A percentile compares a stretch with the other conserved stretches of the same genome.
These are phyloP conservation scores for Emmelina monodactyla DNA, from an alignment of 2,888 invertebrate species.

Conservation along the genomic window DNA sequence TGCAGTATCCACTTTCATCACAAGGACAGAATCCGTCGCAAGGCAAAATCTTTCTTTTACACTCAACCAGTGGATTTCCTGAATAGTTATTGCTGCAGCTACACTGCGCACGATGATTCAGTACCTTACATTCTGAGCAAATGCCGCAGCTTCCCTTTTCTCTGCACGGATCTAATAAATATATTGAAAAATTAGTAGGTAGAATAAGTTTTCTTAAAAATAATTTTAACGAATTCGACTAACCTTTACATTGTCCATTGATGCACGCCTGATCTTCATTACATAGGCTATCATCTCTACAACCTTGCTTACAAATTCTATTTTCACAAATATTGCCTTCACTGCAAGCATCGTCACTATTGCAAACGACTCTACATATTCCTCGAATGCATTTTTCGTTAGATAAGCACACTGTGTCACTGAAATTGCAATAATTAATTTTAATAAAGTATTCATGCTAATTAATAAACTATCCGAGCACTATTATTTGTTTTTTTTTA, in stretches of 20 bases:
- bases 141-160: slow-evolving; percentile 78
- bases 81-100: slow-evolving; percentile 82
- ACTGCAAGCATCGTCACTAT: slow-evolving; percentile 82
- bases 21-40: slow-evolving; percentile 84
- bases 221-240: slow-evolving; percentile 15
- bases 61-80: slow-evolving; percentile 83
- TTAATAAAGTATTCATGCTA: background rate
- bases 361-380: slow-evolving; percentile 84
- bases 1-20: slow-evolving; percentile 83
- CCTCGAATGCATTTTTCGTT: slow-evolving; percentile 88
- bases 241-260: slow-evolving; percentile 83
- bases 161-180: slow-evolving; percentile 87
- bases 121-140: slow-evolving; percentile 83
- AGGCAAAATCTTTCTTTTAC: slow-evolving; percentile 72
- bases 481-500: background rate
- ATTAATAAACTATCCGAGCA: background rate
- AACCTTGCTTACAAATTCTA: slow-evolving; percentile 85
- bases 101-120: slow-evolving; percentile 86
- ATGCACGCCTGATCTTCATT: slow-evolving; percentile 79
- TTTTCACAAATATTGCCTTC: slow-evolving; percentile 87
- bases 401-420: slow-evolving; percentile 81
- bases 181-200: too few species aligned
- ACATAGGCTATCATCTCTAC: slow-evolving; percentile 84
- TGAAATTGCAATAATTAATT: slow-evolving; percentile 39
- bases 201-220: slow-evolving; percentile 1